phyloP scores from a whole-genome alignment of 2,797 vertebrate genomes.

The Cuculus canorus region DNA sequence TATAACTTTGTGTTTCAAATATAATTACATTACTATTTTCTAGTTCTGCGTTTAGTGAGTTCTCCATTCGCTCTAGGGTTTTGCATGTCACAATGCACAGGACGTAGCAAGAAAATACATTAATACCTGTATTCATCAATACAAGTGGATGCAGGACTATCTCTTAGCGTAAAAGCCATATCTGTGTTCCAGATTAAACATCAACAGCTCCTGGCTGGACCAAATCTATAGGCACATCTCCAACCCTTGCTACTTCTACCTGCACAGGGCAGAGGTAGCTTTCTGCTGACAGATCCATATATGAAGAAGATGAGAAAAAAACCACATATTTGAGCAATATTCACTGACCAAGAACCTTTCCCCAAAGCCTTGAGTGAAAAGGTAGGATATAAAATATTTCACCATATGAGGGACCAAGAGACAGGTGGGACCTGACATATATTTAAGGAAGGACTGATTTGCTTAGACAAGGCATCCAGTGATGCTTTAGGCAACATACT shows the following conservation, averaged over 20 bases:
- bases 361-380: background rate
- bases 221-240: background rate
- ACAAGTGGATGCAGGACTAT: background rate
- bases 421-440: background rate
- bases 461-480: background rate
- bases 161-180: background rate
- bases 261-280: background rate
- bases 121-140: background rate
- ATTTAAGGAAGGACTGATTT: background rate
- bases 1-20: background rate
- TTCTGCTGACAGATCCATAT: background rate
- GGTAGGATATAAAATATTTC: background rate
- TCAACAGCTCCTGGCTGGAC: background rate
- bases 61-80: background rate
- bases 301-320: background rate
- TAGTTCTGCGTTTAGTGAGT: background rate
- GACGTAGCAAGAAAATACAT: background rate
- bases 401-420: background rate
- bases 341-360: background rate
- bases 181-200: background rate
- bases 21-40: background rate
- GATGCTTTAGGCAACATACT: background rate
- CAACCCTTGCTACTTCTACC: background rate
- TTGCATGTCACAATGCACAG: background rate
- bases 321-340: background rate